Base-by-base conservation (phyloP, 2,113 vertebrate species). In the Narcine bancroftii region DNA sequence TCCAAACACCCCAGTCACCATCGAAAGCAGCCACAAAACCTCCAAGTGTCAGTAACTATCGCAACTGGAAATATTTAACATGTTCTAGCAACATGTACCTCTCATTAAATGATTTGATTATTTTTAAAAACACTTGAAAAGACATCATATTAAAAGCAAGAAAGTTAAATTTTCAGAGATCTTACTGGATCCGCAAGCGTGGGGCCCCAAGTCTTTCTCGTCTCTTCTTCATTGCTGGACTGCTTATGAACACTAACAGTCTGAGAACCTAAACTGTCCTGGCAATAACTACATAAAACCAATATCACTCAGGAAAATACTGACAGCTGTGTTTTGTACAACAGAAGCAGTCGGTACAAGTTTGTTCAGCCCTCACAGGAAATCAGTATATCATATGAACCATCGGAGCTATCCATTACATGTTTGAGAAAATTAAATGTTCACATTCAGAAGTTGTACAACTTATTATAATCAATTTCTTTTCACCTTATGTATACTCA, bases 131-230 rank as follows among this genome's bases (percentile, higher is more conserved):
- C 65, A 91, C 24, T 91, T 71, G 21, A 66, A 9, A 24, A 21
- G 36, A 33, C 26, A 91, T 26, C 66, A 69, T 47, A 91, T 47
- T 45, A 17, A 63, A 89, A 89, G 60, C 56, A 89, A 42, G 56
- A 24, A 21, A 29, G n/a, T 69, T 66, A 66, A 91, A 91, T 69
- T 69, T 69, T 47, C 42, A 91, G 94, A 94, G 93, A 94, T 95
- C 98, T 99, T 99, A 99, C 98, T 99, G 98, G 94, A 99, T 97
- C 93, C 95, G 97, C 47, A 99, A 97, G 89, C 96, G 95, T 0
- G 97, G 96, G 53, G 96, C 97, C 96, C 98, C 98, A 76, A 96
- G 94, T 94, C 96, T 95, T 93, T 98, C 96, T 94, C 96, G 97
- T 95, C 97, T 97, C 95, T 97, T 96, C 96, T 98, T 99, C 97